These are phyloP conservation scores for Allacma fusca DNA, from an alignment of 2,888 invertebrate species.

Conservation along the genomic window DNA sequence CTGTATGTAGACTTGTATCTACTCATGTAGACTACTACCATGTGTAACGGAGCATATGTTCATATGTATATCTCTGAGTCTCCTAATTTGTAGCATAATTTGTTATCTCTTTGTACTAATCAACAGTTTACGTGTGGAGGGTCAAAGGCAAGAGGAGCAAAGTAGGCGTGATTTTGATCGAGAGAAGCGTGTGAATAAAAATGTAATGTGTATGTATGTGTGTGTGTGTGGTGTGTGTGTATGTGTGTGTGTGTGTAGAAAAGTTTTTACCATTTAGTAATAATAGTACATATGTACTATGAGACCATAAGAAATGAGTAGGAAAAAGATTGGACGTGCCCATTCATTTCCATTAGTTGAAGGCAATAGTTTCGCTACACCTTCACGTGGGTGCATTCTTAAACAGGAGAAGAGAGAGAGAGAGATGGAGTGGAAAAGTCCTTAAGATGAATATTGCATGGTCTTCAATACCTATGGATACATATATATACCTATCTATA, in stretches of 20 bases:
- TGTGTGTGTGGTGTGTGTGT: no score
- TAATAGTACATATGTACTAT: neutral
- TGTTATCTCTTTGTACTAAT: neutral
- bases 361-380: constrained; percentile 29
- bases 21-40: no score
- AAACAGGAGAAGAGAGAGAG: neutral
- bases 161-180: constrained; percentile 7
- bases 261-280: neutral
- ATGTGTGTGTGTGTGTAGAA: no score
- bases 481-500: neutral
- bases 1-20: no score
- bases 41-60: no score
- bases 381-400: constrained; percentile 21
- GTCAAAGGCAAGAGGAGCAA: neutral
- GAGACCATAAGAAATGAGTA: neutral
- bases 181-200: constrained; percentile 4
- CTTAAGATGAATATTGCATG: neutral
- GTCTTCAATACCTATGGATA: neutral
- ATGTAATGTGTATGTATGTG: neutral
- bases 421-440: neutral
- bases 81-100: neutral
- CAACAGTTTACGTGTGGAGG: neutral
- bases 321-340: constrained; percentile 21
- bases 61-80: no score
- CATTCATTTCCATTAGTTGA: constrained; percentile 34